These are phyloP conservation scores for Tyria jacobaeae DNA, from an alignment of 2,888 invertebrate species.

Conservation along the genomic window DNA sequence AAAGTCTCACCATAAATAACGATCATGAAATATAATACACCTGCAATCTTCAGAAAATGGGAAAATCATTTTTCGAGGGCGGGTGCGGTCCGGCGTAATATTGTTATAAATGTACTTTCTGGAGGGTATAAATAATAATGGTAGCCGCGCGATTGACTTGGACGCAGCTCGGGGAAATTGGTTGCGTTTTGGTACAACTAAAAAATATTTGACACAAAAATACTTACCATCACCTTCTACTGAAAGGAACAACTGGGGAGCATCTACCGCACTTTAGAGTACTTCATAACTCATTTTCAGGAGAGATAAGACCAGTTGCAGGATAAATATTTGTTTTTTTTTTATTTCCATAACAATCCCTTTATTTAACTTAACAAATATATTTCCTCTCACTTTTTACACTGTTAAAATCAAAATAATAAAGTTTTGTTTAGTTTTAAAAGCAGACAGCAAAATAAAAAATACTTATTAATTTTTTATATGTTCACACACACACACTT, in stretches of 20 bases:
- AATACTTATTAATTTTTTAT: neutral
- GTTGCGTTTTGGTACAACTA: conserved; percentile 46
- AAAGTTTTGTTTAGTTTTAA: neutral
- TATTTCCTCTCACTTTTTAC: neutral
- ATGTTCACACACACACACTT: conserved; percentile 13
- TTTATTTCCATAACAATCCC: neutral
- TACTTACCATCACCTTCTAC: neutral
- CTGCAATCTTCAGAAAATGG: conserved; percentile 86
- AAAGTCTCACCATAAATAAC: conserved; percentile 86
- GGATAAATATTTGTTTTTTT: neutral
- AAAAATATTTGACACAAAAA: conserved; percentile 19
- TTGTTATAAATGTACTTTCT: conserved; percentile 86
- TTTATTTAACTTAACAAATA: neutral
- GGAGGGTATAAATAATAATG: conserved; percentile 85
- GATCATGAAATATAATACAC: conserved; percentile 87
- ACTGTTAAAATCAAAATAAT: neutral
- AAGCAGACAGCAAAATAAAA: neutral
- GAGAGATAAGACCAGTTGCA: too few relatives aligned
- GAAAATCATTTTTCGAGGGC: conserved; percentile 86
- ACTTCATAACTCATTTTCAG: too few relatives aligned
- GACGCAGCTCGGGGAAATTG: conserved; percentile 35
- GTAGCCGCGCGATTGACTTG: conserved; percentile 58
- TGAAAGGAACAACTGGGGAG: neutral
- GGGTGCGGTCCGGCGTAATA: conserved; percentile 85
- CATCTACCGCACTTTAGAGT: neutral